A percentile compares a stretch with the other conserved stretches of the same genome.
These are phyloP conservation scores for Brachionus sp. DNA, from an alignment of 1,140 invertebrate species.

Conservation along the genomic window DNA sequence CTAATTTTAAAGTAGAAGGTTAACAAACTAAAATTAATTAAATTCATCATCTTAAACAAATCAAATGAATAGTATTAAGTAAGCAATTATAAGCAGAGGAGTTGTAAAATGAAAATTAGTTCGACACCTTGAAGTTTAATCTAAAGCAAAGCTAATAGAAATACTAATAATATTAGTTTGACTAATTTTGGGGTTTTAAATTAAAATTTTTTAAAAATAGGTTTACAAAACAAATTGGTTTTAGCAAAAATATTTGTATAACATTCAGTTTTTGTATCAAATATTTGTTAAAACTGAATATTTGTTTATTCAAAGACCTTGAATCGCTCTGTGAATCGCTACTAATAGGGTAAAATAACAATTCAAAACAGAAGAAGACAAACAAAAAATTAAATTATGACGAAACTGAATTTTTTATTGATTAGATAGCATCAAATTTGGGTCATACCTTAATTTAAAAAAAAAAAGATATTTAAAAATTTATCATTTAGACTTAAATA, in stretches of 20 bases:
- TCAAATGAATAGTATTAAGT: neutral
- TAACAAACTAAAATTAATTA: neutral
- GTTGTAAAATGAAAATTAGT: neutral
- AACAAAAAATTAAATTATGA: neutral
- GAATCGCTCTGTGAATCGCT: neutral
- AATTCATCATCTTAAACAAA: neutral
- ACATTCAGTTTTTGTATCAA: neutral
- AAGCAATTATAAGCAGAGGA: neutral
- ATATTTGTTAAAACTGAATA: neutral
- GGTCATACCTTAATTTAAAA: neutral
- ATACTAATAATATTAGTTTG: neutral
- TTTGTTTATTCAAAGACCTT: neutral
- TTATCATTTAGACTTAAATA: neutral
- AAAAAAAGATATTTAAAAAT: neutral
- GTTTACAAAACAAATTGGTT: conserved; percentile 4
- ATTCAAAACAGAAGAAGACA: neutral
- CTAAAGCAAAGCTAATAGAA: neutral
- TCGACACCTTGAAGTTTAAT: neutral
- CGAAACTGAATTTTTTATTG: neutral
- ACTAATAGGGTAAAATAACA: neutral
- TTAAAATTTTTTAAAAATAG: neutral
- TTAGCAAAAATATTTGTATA: conserved; percentile 1
- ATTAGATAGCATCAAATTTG: neutral
- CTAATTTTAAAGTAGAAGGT: neutral
- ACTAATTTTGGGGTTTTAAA: neutral